These are phyloP conservation scores for Diloba caeruleocephala DNA, from an alignment of 2,888 invertebrate species.

Conservation along the genomic window DNA sequence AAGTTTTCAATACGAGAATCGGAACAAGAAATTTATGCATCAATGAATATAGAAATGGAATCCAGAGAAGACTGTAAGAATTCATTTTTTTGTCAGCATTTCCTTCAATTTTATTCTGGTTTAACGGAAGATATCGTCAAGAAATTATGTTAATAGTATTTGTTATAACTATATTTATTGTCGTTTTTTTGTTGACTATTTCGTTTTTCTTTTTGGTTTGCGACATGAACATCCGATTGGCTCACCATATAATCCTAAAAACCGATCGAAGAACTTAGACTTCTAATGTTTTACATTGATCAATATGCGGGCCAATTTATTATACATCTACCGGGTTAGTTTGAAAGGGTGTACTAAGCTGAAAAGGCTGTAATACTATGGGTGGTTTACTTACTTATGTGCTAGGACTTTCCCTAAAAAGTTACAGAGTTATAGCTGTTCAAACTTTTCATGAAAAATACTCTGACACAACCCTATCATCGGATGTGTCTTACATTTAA, in stretches of 20 bases:
- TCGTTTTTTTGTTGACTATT: constrained; percentile 21
- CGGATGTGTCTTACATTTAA: too few relatives aligned
- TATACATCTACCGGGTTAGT: too few relatives aligned
- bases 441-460: too few relatives aligned
- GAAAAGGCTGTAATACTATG: too few relatives aligned
- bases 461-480: too few relatives aligned
- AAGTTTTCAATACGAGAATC: constrained; percentile 43
- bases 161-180: too few relatives aligned
- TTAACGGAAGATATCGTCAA: constrained; percentile 33
- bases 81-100: constrained; percentile 45
- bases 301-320: too few relatives aligned
- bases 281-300: not conserved
- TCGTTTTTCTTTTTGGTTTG: constrained; percentile 10
- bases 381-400: too few relatives aligned
- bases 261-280: too few relatives aligned
- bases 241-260: constrained; percentile 1
- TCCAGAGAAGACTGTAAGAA: constrained; percentile 48
- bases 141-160: constrained; percentile 30
- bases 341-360: too few relatives aligned
- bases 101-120: constrained; percentile 30
- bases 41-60: constrained; percentile 68
- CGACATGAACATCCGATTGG: constrained; percentile 27
- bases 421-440: too few relatives aligned
- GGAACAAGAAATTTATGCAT: constrained; percentile 65
- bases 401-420: too few relatives aligned